phyloP scores from a whole-genome alignment of 23 tunicate genomes.

The Halocynthia aurantium region DNA sequence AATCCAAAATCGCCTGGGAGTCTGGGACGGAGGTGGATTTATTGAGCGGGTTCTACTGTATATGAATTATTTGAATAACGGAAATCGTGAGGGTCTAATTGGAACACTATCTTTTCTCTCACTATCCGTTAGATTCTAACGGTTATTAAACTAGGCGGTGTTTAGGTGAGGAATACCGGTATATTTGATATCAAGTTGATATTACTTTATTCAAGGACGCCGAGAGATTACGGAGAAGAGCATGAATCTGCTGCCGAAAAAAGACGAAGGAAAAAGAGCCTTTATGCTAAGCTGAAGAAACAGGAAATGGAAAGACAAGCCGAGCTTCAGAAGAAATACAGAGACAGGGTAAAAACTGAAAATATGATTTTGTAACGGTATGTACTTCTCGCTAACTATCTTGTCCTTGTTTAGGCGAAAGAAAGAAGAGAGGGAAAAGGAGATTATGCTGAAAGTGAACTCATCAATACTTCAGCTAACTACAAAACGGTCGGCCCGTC shows the following conservation, averaged over 20 bases:
- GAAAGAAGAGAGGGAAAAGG: conserved; percentile 95
- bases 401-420: conserved; percentile 26
- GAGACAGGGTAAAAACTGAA: conserved; percentile 46
- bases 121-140: too few species aligned
- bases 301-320: conserved; percentile 99
- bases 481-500: conserved; percentile 93
- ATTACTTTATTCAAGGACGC: not conserved
- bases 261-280: conserved; percentile 81
- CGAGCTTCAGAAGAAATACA: conserved; percentile 84
- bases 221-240: conserved; percentile 6
- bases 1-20: too few species aligned
- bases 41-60: too few species aligned
- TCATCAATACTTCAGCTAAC: conserved; percentile 86
- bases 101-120: too few species aligned
- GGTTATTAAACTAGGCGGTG: too few species aligned
- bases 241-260: conserved; percentile 82
- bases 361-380: too few species aligned
- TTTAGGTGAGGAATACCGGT: too few species aligned
- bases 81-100: too few species aligned
- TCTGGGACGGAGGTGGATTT: too few species aligned
- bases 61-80: too few species aligned
- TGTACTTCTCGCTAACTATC: too few species aligned
- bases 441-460: conserved; percentile 71
- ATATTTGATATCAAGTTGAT: too few species aligned
- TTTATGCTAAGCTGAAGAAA: conserved; percentile 89